Base-by-base conservation (phyloP, 2,888 invertebrate genomes). In the Thumatha senex region DNA sequence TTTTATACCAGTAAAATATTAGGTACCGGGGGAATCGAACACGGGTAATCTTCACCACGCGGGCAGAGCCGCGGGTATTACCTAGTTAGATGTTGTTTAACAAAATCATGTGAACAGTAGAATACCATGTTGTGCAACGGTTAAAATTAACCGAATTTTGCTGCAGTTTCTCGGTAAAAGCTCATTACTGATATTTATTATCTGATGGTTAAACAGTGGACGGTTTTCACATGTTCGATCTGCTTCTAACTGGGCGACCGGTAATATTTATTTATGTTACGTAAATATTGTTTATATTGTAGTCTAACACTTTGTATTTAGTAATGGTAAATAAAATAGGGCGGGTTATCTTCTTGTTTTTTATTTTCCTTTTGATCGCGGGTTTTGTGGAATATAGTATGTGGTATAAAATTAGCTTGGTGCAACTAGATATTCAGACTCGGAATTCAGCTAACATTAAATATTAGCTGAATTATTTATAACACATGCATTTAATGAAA, bases 121-220 rank as follows among this genome's bases (percentile, higher is more conserved):
- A 5, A 15, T 51, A 14, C 18, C 40, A 31, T 41, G 49, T 63
- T 58, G 57, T 57, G 58, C 54, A 68, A 66, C 45, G 59, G 66
- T 72, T 77, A 78, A 74, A 60, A 75, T 73, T 72, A 78, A 74
- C 74, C 67, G 51, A 52, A 61, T 59, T 56, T 59, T 67, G 60
- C 57, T 62, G 46, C 66, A 62, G 67, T 63, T 80, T 79, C 80
- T 63, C 46, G 56, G 74, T 77, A 79, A 69, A 63, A 60, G 61
- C 49, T 50, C 40, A 64, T 67, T 68, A 61, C 66, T 55, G 66
- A 66, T 76, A 78, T 80, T 77, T 78, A 76, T 74, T 78, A 77
- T 74, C 74, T 58, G 72, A 72, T 69, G 77, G 79, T 83, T 78
- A 79, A 78, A 75, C 72, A 63, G 63, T 65, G 61, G 63, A 73